Evolutionary conservation across 2,113 vertebrate species (phyloP).

Genomic region (Heterochromis multidens): DNA sequence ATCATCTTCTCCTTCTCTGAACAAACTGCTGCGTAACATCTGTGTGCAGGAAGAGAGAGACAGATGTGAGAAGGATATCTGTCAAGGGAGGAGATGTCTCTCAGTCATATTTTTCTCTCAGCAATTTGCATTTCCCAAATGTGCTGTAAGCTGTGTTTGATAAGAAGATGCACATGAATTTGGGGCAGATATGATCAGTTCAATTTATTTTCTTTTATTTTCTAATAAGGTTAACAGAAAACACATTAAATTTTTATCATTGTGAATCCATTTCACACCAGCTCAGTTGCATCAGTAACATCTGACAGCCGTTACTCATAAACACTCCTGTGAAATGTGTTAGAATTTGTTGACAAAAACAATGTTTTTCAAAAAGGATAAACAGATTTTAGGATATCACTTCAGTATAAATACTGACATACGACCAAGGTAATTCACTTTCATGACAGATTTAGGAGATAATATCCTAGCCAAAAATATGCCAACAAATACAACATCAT

Average conservation of each 20-base stretch:
- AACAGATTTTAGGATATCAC: constrained; percentile 22
- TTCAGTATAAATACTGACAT: constrained; percentile 33
- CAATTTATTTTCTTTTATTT: neutral
- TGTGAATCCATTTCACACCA: neutral
- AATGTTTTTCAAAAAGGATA: constrained; percentile 11
- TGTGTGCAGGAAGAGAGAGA: constrained; percentile 48
- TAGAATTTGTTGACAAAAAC: constrained; percentile 7
- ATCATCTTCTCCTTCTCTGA: constrained; percentile 44
- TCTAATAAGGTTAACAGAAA: neutral
- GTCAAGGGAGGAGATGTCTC: constrained; percentile 46
- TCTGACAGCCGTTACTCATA: neutral
- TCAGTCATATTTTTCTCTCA: constrained; percentile 19
- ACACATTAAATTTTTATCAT: neutral
- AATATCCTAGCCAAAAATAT: neutral
- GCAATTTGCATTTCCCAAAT: constrained; percentile 42
- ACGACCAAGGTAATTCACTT: constrained; percentile 27
- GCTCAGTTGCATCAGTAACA: neutral
- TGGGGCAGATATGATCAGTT: neutral
- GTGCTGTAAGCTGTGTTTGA: constrained; percentile 8
- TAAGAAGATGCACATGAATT: neutral
- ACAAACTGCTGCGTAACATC: constrained; percentile 67
- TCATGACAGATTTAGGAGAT: constrained; percentile 37
- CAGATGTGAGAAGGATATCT: constrained; percentile 48
- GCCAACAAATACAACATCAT: constrained; percentile 5
- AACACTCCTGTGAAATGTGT: neutral